A percentile compares a stretch with the other conserved stretches of the same genome.
Evolutionary conservation across 2,888 invertebrate species (phyloP).

Genomic region (Thalpophila matura): DNA sequence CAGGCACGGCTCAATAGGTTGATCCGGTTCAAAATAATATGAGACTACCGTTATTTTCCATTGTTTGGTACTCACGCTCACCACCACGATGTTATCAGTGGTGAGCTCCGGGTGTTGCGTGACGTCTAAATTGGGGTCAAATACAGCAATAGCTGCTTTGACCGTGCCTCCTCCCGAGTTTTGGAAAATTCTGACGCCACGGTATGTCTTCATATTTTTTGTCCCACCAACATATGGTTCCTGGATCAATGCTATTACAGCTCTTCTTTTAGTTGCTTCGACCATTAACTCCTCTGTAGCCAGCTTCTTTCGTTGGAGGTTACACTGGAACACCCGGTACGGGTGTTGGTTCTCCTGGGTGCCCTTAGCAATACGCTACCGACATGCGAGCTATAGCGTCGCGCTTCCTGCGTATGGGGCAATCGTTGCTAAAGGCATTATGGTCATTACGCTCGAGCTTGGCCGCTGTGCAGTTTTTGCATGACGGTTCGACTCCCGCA

Average conservation of each 20-base stretch:
- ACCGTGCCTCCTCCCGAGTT: background rate
- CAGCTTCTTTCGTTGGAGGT: background rate
- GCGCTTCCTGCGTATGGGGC: background rate
- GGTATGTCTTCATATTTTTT: background rate
- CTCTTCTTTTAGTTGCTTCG: background rate
- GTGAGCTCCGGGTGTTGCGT: background rate
- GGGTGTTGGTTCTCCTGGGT: too few relatives aligned
- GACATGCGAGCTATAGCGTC: background rate
- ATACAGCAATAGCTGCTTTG: background rate
- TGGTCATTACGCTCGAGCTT: too few relatives aligned
- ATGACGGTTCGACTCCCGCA: background rate
- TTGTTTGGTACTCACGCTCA: too few relatives aligned
- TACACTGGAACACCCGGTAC: background rate
- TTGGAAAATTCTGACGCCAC: background rate
- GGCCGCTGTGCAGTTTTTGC: background rate
- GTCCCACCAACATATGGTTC: too few relatives aligned
- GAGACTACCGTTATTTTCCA: too few relatives aligned
- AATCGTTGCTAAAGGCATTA: background rate
- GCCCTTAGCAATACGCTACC: too few relatives aligned
- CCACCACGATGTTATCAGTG: too few relatives aligned
- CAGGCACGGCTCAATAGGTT: background rate
- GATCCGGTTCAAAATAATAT: too few relatives aligned
- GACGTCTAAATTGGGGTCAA: background rate
- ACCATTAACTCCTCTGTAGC: background rate
- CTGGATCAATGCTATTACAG: background rate